Percentiles rank a stretch among this genome's conserved stretches.
phyloP scores from a whole-genome alignment of 2,797 vertebrate genomes.

The Pitangus sulphuratus region DNA sequence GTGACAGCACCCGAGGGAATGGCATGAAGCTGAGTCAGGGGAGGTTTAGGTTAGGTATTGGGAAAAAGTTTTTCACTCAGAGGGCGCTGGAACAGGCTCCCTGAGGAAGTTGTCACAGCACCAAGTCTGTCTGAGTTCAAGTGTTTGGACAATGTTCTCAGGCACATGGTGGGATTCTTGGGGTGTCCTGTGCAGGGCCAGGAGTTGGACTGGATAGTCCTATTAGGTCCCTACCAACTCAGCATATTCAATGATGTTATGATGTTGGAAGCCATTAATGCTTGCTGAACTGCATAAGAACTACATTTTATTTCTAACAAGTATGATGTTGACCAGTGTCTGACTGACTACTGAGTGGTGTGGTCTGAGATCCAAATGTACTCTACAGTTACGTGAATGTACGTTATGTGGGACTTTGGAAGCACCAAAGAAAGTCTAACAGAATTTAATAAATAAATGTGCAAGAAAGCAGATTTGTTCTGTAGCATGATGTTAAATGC shows the following conservation, averaged over 20 bases:
- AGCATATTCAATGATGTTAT: not conserved
- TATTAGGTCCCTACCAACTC: not conserved
- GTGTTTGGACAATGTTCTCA: not conserved
- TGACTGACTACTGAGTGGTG: not conserved
- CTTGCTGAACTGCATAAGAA: not conserved
- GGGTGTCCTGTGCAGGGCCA: not conserved
- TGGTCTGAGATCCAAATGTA: not conserved
- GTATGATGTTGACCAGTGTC: not conserved
- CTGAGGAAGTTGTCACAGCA: not conserved
- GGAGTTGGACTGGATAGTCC: not conserved
- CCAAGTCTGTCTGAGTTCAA: not conserved
- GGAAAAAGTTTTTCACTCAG: not conserved
- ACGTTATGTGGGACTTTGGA: not conserved
- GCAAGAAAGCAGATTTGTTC: not conserved
- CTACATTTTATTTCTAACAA: not conserved
- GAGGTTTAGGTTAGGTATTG: not conserved
- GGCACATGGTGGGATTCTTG: not conserved
- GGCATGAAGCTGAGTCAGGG: not conserved
- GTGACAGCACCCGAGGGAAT: not conserved
- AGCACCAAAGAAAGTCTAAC: not conserved
- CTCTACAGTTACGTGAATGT: not conserved
- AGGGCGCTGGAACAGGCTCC: not conserved
- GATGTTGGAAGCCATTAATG: not conserved
- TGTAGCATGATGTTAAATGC: not conserved
- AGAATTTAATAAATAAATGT: not conserved